Evolutionary conservation across 2,113 vertebrate species (phyloP).

Genomic region (Eclectus roratus): DNA sequence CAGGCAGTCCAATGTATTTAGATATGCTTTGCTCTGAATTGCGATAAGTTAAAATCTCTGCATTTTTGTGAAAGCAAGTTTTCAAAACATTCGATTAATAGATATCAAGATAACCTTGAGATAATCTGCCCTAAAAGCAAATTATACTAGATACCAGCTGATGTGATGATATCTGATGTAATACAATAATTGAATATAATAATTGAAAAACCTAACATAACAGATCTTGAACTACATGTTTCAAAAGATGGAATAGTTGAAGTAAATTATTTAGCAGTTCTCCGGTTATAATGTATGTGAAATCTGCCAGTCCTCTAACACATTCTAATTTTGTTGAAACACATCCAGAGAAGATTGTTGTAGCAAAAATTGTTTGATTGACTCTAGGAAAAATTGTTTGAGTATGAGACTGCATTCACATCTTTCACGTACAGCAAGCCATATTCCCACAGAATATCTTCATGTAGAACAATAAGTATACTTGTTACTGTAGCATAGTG

Average conservation of each 20-base stretch:
- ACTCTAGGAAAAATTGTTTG: not conserved
- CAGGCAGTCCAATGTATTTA: not conserved
- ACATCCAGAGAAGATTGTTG: not conserved
- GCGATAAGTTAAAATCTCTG: not conserved
- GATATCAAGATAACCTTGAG: not conserved
- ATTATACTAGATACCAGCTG: not conserved
- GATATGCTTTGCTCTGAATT: not conserved
- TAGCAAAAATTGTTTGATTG: not conserved
- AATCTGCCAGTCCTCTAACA: not conserved
- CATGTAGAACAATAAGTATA: not conserved
- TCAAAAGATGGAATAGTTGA: not conserved
- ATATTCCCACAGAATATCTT: not conserved
- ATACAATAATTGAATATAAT: not conserved
- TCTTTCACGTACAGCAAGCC: not conserved
- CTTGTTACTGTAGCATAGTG: not conserved
- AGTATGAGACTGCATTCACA: not conserved
- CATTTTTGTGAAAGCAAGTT: not conserved
- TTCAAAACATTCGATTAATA: not conserved
- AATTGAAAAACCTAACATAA: not conserved
- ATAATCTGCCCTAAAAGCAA: not conserved
- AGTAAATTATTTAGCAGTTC: not conserved
- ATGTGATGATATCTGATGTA: not conserved
- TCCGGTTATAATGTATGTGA: not conserved
- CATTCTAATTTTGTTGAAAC: not conserved
- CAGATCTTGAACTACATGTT: not conserved